Evolutionary conservation across 2,888 invertebrate species (phyloP).

Genomic region (Sesia bembeciformis): DNA sequence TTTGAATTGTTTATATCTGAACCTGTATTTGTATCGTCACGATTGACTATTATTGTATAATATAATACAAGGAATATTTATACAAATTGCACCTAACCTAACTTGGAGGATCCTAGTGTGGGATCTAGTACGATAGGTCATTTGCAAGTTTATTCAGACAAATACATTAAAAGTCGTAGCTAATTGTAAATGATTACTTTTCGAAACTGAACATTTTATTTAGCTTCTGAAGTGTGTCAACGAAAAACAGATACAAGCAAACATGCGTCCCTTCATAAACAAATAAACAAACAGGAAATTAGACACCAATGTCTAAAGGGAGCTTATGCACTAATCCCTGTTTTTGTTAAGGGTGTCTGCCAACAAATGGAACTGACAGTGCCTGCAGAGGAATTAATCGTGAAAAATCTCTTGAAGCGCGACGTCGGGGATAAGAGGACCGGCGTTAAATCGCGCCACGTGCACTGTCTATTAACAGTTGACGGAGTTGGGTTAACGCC

Average conservation of each 20-base stretch:
- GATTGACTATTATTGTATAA: no score
- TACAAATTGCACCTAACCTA: no score
- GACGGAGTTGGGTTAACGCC: constrained; percentile 60
- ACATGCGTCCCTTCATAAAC: constrained; percentile 35
- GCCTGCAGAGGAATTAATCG: constrained; percentile 63
- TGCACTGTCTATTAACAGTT: constrained; percentile 65
- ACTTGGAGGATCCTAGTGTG: no score
- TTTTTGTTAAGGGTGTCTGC: constrained; percentile 65
- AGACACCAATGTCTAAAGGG: constrained; percentile 46
- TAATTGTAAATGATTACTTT: no score
- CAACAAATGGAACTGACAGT: constrained; percentile 68
- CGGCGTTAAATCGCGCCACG: constrained; percentile 60
- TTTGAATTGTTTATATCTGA: no score
- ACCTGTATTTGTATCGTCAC: no score
- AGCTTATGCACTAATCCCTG: constrained; percentile 63
- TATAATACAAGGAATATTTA: no score
- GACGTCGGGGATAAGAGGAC: constrained; percentile 33
- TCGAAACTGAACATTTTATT: no score
- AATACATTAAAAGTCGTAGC: no score
- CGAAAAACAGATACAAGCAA: constrained; percentile 31
- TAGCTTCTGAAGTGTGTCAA: constrained; percentile 3
- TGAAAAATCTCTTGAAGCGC: constrained; percentile 60
- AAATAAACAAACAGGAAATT: constrained; percentile 56
- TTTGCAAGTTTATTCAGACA: no score
- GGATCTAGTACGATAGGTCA: no score